Conservation (phyloP, 2,888 invertebrate genomes). For the Nematopogon swammerdamellus region DNA sequence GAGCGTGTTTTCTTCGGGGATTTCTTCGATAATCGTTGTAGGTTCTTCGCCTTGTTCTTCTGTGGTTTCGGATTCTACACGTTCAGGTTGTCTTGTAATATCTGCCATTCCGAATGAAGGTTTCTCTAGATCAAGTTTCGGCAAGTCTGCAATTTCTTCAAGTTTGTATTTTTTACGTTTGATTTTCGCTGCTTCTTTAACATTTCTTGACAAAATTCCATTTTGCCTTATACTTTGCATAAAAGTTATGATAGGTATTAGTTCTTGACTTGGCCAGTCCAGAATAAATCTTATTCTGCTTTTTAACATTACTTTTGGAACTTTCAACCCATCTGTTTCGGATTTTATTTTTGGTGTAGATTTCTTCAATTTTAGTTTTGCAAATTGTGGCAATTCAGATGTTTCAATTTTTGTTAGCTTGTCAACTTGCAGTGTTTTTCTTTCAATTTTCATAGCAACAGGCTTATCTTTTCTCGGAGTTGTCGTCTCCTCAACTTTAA, state of each 20-base stretch:
- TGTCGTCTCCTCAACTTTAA: constrained; percentile 4
- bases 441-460: constrained; percentile 57
- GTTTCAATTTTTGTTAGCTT: constrained; percentile 60
- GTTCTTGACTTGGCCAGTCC: constrained; percentile 61
- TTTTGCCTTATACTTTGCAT: constrained; percentile 58
- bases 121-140: constrained; percentile 56
- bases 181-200: constrained; percentile 65
- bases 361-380: constrained; percentile 67
- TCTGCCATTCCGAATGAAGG: constrained; percentile 51
- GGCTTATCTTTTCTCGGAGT: constrained; percentile 23
- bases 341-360: constrained; percentile 45
- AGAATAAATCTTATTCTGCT: constrained; percentile 61
- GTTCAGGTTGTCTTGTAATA: too few species aligned
- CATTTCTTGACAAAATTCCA: constrained; percentile 68
- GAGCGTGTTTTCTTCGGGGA: too few species aligned
- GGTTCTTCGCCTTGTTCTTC: constrained; percentile 10
- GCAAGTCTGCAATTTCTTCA: constrained; percentile 52
- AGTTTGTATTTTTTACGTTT: constrained; percentile 58
- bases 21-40: too few species aligned
- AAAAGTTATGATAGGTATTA: constrained; percentile 45
- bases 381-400: constrained; percentile 56
- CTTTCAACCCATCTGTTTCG: constrained; percentile 28
- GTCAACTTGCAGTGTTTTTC: constrained; percentile 55
- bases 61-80: too few species aligned
- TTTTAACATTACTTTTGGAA: constrained; percentile 68